Base-by-base conservation (phyloP, 2,888 invertebrate genomes). In the Acrobasis suavella region DNA sequence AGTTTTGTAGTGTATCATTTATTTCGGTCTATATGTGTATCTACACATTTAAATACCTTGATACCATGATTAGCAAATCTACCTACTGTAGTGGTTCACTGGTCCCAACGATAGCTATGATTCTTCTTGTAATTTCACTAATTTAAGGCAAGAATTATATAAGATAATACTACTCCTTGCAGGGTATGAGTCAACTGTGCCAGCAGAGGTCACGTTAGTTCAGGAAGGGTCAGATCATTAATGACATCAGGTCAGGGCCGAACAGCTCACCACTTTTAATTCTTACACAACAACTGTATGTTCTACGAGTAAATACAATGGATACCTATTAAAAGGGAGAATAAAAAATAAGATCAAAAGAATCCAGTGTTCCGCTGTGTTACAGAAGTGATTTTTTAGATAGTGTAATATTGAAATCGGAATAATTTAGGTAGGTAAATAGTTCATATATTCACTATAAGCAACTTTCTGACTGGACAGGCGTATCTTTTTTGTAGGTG, bases 121-220 rank as follows among this genome's bases (percentile, higher is more conserved):
- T 32, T 32, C 32, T 32, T 32, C 32, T 32, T 32, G 32, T 32
- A 7, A 32, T 32, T 32, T 10, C 10, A 72, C 60, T 64, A 68
- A 76, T 71, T 71, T 67, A 75, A 69, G 68, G 69, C 68, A 71
- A 69, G 72, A 69, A 67, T 72, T 75, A n/a, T n/a, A n/a, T n/a
- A n/a, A 76, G 76, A 77, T 79, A n/a, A 76, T 72, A 73, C 74
- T 72, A 70, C 72, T 71, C 75, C 72, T 75, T 71, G 66, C 74
- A 72, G 78, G 74, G 66, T 70, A 71, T 62, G 61, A 76, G 80
- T 80, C 83, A 85, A 73, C 75, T 58, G 72, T 22, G 79, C 66
- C 78, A 81, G 8, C 32, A 2, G 70, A 79, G 83, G 81, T 82
- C 82, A 77, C 70, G 58, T 64, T 66, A 70, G 39, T 32, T 52